Percentiles rank a stretch among this genome's conserved stretches.
Conservation (phyloP, 2,797 vertebrate species). For the Tangara arthus region DNA sequence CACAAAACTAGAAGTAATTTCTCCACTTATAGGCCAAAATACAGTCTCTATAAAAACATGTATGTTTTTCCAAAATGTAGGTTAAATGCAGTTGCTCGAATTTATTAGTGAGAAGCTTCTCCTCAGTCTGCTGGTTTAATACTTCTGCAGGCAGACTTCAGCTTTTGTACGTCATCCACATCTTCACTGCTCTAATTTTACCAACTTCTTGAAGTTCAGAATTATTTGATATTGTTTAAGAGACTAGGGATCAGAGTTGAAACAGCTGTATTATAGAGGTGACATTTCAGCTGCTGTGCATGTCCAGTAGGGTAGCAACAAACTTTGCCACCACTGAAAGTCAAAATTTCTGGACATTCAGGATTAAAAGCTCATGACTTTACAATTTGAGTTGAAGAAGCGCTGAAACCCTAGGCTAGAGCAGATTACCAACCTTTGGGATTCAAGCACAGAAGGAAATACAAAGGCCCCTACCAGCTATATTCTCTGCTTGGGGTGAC, state of each 20-base stretch:
- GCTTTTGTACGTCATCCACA: not conserved
- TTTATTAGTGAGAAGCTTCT: not conserved
- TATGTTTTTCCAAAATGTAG: not conserved
- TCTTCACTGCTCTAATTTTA: not conserved
- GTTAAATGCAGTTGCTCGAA: not conserved
- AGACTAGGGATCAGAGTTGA: not conserved
- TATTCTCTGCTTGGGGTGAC: not conserved
- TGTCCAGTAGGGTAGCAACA: not conserved
- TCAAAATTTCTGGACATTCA: not conserved
- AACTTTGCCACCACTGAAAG: not conserved
- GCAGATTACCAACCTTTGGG: not conserved
- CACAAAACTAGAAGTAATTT: not conserved
- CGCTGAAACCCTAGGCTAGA: not conserved
- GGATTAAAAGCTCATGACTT: not conserved
- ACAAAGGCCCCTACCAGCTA: fast-evolving
- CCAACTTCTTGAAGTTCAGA: not conserved
- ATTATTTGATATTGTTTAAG: not conserved
- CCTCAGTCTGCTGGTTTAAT: not conserved
- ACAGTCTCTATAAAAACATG: not conserved
- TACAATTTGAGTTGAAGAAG: not conserved
- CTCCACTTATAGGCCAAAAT: not conserved
- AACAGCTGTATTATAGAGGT: not conserved
- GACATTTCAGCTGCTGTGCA: not conserved
- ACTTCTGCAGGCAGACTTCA: not conserved
- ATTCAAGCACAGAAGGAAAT: not conserved